These are phyloP conservation scores for Drosophila subpulchrella DNA, from an alignment of 1,140 invertebrate genomes.

Conservation along the genomic window DNA sequence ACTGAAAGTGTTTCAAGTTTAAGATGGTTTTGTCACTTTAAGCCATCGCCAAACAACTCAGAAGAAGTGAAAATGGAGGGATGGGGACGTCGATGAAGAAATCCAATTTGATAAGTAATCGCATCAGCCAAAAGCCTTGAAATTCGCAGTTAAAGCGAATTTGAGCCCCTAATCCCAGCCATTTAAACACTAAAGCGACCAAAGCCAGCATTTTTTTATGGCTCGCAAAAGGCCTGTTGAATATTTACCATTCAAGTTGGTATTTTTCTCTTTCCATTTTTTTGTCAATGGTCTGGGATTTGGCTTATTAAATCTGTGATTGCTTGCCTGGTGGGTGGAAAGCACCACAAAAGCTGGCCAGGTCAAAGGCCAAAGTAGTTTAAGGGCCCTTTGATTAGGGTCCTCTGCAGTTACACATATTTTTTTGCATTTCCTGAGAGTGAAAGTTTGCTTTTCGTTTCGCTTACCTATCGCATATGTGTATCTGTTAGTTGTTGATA, in stretches of 20 bases:
- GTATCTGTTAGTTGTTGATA: slow-evolving; percentile 38
- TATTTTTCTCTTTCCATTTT: slow-evolving; percentile 8
- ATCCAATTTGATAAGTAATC: slow-evolving; percentile 56
- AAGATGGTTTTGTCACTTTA: slow-evolving; percentile 26
- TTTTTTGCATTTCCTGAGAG: slow-evolving; percentile 31
- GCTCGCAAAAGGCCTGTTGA: slow-evolving; percentile 38
- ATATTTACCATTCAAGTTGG: slow-evolving; percentile 32
- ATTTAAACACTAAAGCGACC: slow-evolving; percentile 38
- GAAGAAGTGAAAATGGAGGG: not conserved
- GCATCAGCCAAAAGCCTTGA: slow-evolving; percentile 44
- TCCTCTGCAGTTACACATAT: not conserved
- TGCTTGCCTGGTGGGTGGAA: slow-evolving; percentile 25
- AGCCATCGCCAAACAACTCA: slow-evolving; percentile 23
- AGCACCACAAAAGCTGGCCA: slow-evolving; percentile 21
- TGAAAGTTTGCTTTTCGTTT: slow-evolving; percentile 36
- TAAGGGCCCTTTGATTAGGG: slow-evolving; percentile 28
- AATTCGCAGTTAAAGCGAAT: slow-evolving; percentile 40
- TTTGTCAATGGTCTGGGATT: slow-evolving; percentile 15
- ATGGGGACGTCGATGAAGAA: slow-evolving; percentile 25
- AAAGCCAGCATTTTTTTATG: slow-evolving; percentile 25
- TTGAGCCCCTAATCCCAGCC: slow-evolving; percentile 38
- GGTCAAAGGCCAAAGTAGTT: slow-evolving; percentile 49
- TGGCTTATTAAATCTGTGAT: slow-evolving; percentile 66
- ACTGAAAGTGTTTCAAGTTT: slow-evolving; percentile 6
- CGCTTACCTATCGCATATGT: slow-evolving; percentile 7